These are phyloP conservation scores for Ageneiosus marmoratus DNA, from an alignment of 2,113 vertebrate genomes.

Conservation along the genomic window DNA sequence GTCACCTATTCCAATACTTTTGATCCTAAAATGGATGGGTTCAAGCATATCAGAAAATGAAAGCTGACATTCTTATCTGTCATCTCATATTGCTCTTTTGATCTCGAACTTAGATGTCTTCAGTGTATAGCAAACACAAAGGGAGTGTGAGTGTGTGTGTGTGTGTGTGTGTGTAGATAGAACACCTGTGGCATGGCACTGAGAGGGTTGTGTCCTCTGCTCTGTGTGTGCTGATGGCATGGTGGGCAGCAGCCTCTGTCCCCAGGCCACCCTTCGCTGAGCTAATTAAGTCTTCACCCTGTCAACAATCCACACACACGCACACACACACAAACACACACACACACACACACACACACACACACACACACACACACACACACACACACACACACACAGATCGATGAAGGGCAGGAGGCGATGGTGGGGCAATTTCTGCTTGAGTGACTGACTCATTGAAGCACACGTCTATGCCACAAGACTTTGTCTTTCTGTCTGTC, in stretches of 20 bases:
- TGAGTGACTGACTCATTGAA: slow-evolving; percentile 20
- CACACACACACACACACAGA: slow-evolving; percentile 28
- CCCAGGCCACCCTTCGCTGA: slow-evolving; percentile 10
- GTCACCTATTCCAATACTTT: neutral
- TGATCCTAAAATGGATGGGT: neutral
- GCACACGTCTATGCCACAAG: slow-evolving; percentile 28
- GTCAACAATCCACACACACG: neutral
- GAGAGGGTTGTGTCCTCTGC: slow-evolving; percentile 35
- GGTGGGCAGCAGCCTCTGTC: slow-evolving; percentile 18
- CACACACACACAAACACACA: neutral
- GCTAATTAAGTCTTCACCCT: slow-evolving; percentile 43
- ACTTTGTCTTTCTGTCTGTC: slow-evolving; percentile 49
- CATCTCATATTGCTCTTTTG: neutral
- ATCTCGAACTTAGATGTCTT: neutral
- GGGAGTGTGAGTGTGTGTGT: neutral
- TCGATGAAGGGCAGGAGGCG: neutral
- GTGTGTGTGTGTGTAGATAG: slow-evolving; percentile 10
- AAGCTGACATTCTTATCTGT: neutral
- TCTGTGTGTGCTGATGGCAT: slow-evolving; percentile 25
- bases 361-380: slow-evolving; percentile 9
- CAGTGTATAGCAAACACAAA: neutral
- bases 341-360: slow-evolving; percentile 11
- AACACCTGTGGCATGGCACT: slow-evolving; percentile 26
- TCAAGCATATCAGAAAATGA: neutral
- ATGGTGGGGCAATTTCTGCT: slow-evolving; percentile 28